Base-by-base conservation (phyloP, 2,797 vertebrate genomes). In the Eleutherodactylus coqui region DNA sequence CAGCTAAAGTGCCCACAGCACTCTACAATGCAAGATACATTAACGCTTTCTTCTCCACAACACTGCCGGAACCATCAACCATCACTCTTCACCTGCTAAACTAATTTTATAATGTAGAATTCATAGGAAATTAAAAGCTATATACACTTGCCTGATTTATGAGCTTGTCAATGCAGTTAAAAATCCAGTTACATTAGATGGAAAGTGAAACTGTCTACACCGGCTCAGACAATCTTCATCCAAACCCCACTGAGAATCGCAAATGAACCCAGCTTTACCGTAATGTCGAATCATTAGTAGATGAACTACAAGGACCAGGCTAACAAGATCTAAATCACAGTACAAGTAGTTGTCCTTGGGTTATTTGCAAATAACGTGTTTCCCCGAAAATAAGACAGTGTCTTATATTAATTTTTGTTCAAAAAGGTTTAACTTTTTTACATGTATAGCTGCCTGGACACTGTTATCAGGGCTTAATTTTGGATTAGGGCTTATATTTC, bases 1-100 rank as follows among this genome's bases (percentile, higher is more conserved):
- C 81, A 87, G 81, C 86, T 87, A 84, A 84, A 87, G 86, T 43
- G 49, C 43, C 81, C 64, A 43, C 85, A 75, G 62, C 81, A 58
- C 79, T n/a, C n/a, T 51, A 29, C 21, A 79, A 77, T 69, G 76
- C 21, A 47, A 70, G 14, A 72, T 36, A 19, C 69, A 60, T 80
- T 85, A 85, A 80, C 78, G 21, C n/a, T 43, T 80, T 60, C 49
- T 32, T 29, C 53, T 29, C 67, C 77, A 60, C n/a, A 19, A 19
- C 72, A 64, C 43, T 76, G 60, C 5, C 43, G 51, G 24, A 51
- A 62, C 60, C 9, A 75, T 21, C 16, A 45, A 0, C 43, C 21
- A 53, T 10, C 47, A 76, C 17, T 10, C 34, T n/a, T 72, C 8
- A 41, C 19, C 34, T 49, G 43, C 43, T 45, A n/a, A n/a, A n/a